Conservation (phyloP, 2,888 invertebrate genomes). For the Carcina quercana region DNA sequence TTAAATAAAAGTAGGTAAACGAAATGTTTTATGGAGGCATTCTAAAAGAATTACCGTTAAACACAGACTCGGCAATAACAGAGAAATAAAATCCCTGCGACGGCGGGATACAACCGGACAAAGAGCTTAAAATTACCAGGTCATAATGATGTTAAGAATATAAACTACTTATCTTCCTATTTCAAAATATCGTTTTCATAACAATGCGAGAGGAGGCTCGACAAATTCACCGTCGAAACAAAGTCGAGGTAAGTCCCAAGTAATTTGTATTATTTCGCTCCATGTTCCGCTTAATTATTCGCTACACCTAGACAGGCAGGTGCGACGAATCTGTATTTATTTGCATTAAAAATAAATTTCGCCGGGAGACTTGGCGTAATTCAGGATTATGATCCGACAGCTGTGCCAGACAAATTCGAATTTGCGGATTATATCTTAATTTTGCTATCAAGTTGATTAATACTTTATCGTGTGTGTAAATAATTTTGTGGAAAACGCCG, state of each 20-base stretch:
- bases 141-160: no score
- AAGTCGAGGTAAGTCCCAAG: conserved; percentile 56
- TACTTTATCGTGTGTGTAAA: conserved; percentile 26
- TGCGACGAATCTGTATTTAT: conserved; percentile 69
- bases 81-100: no score
- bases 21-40: no score
- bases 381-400: conserved; percentile 62
- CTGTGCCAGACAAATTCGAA: conserved; percentile 57
- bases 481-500: no score
- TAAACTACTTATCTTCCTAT: no score
- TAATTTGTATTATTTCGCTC: conserved; percentile 66
- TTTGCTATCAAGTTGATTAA: conserved; percentile 50
- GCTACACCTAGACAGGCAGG: conserved; percentile 61
- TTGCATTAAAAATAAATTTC: conserved; percentile 70
- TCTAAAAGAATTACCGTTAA: no score
- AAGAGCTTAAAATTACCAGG: no score
- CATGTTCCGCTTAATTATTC: conserved; percentile 64
- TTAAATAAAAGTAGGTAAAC: no score
- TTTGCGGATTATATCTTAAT: conserved; percentile 59
- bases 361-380: conserved; percentile 55
- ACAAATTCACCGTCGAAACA: conserved; percentile 49
- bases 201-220: no score
- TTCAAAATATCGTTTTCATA: no score
- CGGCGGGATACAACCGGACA: no score
- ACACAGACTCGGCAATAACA: no score